These are phyloP conservation scores for Eulimnadia texana DNA, from an alignment of 1,140 invertebrate genomes.

Conservation along the genomic window DNA sequence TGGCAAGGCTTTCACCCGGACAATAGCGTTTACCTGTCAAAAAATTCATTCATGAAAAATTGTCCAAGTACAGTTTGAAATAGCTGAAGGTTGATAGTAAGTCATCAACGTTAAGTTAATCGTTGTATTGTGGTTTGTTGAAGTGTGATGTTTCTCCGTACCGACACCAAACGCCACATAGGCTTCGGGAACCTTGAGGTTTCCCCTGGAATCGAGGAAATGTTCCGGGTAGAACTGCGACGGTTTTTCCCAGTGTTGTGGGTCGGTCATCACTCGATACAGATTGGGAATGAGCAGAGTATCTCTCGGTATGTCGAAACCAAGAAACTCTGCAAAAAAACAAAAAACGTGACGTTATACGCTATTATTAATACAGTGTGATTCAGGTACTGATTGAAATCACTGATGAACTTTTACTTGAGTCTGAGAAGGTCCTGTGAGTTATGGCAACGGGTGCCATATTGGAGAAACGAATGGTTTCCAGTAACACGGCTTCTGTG, in stretches of 20 bases:
- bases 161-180: constrained; percentile 14
- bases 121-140: too few relatives aligned
- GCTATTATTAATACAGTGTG: too few relatives aligned
- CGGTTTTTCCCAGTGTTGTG: constrained; percentile 25
- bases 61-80: neutral
- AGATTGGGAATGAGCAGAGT: constrained; percentile 27
- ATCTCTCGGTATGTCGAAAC: constrained; percentile 27
- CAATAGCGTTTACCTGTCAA: constrained; percentile 23
- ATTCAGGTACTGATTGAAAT: too few relatives aligned
- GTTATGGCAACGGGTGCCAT: too few relatives aligned
- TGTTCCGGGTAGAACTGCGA: constrained; percentile 27
- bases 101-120: too few relatives aligned
- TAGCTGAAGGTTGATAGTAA: too few relatives aligned
- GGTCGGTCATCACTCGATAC: constrained; percentile 25
- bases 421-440: too few relatives aligned
- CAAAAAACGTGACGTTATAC: too few relatives aligned
- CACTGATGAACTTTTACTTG: too few relatives aligned
- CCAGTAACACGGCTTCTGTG: too few relatives aligned
- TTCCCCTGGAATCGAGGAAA: constrained; percentile 25
- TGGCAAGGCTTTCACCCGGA: constrained; percentile 27
- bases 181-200: constrained; percentile 1
- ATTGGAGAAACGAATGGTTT: too few relatives aligned
- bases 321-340: constrained; percentile 17
- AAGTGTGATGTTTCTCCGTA: neutral
- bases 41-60: neutral